phyloP scores from a whole-genome alignment of 2,113 vertebrate genomes.

The Tupaia tana region DNA sequence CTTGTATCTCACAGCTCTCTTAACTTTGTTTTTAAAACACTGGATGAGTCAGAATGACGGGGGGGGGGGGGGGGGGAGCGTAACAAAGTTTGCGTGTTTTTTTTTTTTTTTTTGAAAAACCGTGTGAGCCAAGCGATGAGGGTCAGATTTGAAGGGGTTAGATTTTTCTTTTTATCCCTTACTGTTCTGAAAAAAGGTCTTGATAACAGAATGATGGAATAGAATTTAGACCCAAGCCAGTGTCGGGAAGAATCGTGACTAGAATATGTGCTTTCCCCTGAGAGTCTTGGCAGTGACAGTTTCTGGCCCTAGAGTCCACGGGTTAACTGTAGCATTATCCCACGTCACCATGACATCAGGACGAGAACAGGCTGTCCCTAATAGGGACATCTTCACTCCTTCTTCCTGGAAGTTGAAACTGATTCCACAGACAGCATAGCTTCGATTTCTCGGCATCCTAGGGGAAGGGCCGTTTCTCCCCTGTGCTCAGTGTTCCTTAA shows the following conservation, averaged over 20 bases:
- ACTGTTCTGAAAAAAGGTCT: background rate
- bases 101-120: constrained; percentile 10
- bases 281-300: background rate
- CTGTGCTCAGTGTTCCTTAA: background rate
- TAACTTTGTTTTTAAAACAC: constrained; percentile 65
- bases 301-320: background rate
- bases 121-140: constrained; percentile 39
- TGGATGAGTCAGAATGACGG: constrained; percentile 71
- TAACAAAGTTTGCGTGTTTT: background rate
- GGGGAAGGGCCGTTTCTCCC: background rate
- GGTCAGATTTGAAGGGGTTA: constrained; percentile 42
- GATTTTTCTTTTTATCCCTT: constrained; percentile 4
- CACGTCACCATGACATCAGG: constrained; percentile 63
- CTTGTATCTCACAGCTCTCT: constrained; percentile 50
- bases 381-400: background rate
- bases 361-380: constrained; percentile 63
- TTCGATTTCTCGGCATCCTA: background rate
- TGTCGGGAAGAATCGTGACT: background rate
- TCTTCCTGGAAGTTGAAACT: constrained; percentile 70
- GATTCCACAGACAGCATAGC: background rate
- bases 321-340: background rate
- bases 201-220: background rate
- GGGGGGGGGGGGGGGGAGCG: background rate
- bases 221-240: background rate
- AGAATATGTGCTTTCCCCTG: background rate